A percentile compares a stretch with the other conserved stretches of the same genome.
Evolutionary conservation across 2,113 vertebrate species (phyloP).

Genomic region (Puntigrus tetrazona): DNA sequence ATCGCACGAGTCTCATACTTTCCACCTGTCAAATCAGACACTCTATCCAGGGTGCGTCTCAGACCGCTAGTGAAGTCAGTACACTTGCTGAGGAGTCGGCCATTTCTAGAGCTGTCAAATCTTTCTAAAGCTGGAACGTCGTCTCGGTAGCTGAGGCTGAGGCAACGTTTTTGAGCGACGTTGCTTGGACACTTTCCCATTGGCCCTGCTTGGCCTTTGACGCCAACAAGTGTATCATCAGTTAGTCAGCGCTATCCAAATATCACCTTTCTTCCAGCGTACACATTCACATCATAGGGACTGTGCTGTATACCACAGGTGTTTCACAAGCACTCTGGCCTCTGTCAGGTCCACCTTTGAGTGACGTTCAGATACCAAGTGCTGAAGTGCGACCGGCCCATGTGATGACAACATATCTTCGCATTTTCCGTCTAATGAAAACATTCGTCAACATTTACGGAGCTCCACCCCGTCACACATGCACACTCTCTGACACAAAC

Average conservation of each 20-base stretch:
- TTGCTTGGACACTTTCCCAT: no score
- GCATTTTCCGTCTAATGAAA: neutral
- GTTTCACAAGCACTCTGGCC: neutral
- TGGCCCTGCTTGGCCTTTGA: no score
- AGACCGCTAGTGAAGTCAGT: neutral
- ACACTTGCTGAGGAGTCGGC: neutral
- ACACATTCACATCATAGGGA: neutral
- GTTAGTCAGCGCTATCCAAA: neutral
- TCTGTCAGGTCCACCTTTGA: neutral
- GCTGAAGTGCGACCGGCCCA: neutral
- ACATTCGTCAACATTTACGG: neutral
- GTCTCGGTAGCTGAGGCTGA: neutral
- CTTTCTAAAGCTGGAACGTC: neutral
- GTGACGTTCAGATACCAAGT: neutral
- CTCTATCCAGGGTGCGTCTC: neutral
- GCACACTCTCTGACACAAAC: slow-evolving; percentile 26
- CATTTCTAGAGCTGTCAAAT: neutral
- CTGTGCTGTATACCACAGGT: neutral
- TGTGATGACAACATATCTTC: neutral
- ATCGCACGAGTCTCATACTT: slow-evolving; percentile 44
- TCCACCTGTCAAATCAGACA: slow-evolving; percentile 26
- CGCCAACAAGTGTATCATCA: no score
- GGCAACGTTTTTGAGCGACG: no score
- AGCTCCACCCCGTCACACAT: slow-evolving; percentile 14
- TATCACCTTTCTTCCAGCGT: neutral